A percentile compares a stretch with the other conserved stretches of the same genome.
These are phyloP conservation scores for Gadus macrocephalus DNA, from an alignment of 2,113 vertebrate species.

Conservation along the genomic window DNA sequence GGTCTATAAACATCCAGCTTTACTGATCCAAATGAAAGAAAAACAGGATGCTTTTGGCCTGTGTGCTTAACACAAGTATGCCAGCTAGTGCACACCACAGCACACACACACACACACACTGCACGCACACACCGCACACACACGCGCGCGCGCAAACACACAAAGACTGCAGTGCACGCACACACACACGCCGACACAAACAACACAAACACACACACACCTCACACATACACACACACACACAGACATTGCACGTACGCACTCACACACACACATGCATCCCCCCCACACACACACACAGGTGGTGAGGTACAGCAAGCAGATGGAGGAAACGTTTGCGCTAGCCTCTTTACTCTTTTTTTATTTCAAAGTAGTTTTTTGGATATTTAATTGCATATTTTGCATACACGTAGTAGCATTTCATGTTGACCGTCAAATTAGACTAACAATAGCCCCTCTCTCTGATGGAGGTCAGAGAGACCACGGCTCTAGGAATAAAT, in stretches of 20 bases:
- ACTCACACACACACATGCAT: too few relatives aligned
- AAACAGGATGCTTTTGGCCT: conserved; percentile 1
- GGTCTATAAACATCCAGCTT: conserved; percentile 31
- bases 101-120: too few relatives aligned
- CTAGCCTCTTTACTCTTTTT: conserved; percentile 33
- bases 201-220: too few relatives aligned
- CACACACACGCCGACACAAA: not conserved
- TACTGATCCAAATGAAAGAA: conserved; percentile 21
- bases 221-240: too few relatives aligned
- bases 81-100: too few relatives aligned
- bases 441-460: too few relatives aligned
- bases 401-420: conserved; percentile 27
- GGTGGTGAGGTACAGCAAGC: conserved; percentile 29
- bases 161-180: conserved; percentile 4
- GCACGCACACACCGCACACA: too few relatives aligned
- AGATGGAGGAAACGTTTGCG: conserved; percentile 45
- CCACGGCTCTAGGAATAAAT: too few relatives aligned
- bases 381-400: conserved; percentile 43
- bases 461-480: too few relatives aligned
- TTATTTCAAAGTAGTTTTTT: conserved; percentile 29
- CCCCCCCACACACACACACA: not conserved
- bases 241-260: too few relatives aligned
- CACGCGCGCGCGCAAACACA: too few relatives aligned
- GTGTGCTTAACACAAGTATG: not conserved
- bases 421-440: too few relatives aligned